Evolutionary conservation across 2,797 vertebrate species (phyloP).

Genomic region (Acanthopagrus latus): DNA sequence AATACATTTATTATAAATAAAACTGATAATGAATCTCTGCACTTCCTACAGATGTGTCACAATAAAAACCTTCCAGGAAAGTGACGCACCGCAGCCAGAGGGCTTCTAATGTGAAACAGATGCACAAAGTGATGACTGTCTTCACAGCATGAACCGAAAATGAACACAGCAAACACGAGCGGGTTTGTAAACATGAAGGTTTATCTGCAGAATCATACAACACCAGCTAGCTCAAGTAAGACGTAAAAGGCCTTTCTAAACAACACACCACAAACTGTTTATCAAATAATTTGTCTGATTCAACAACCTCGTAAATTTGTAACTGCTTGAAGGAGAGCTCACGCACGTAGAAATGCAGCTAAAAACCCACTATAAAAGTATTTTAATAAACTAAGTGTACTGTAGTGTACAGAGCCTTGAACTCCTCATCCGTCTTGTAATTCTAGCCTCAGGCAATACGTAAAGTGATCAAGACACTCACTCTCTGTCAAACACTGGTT

Average conservation of each 20-base stretch:
- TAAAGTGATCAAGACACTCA: slow-evolving; percentile 55
- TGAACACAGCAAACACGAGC: slow-evolving; percentile 28
- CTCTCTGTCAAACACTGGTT: slow-evolving; percentile 57
- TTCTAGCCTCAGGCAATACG: slow-evolving; percentile 54
- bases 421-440: slow-evolving; percentile 40
- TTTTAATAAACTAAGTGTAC: slow-evolving; percentile 39
- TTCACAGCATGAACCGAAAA: slow-evolving; percentile 8
- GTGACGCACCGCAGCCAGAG: neutral
- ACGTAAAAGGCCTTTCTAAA: neutral
- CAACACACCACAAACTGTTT: neutral
- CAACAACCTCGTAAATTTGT: neutral
- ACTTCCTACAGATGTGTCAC: slow-evolving; percentile 21
- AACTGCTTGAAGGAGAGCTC: neutral
- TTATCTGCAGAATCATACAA: neutral
- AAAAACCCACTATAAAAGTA: slow-evolving; percentile 2
- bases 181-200: slow-evolving; percentile 11
- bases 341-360: neutral
- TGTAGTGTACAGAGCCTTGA: slow-evolving; percentile 58
- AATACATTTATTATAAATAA: too few species aligned
- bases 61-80: slow-evolving; percentile 14
- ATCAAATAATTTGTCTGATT: neutral
- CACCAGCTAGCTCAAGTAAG: neutral
- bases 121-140: slow-evolving; percentile 28
- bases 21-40: slow-evolving; percentile 4
- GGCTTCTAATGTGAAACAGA: slow-evolving; percentile 39